Conservation (phyloP, 2,113 vertebrate species). For the Naja naja region DNA sequence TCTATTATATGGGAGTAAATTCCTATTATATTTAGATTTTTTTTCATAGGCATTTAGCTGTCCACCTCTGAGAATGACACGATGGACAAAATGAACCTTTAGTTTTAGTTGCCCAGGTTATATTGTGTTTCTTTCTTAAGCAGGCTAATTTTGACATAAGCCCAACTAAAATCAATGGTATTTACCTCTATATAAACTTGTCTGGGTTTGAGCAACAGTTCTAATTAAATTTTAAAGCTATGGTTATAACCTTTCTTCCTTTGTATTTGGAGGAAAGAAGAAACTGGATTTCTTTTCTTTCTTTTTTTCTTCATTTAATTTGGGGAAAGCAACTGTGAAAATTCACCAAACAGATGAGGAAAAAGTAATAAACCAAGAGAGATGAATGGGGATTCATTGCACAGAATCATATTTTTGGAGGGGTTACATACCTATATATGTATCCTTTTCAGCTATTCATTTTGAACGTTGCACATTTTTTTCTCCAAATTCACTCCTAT, state of each 20-base stretch:
- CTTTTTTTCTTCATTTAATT: constrained; percentile 4
- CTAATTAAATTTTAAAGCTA: not conserved
- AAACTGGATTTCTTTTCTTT: not conserved
- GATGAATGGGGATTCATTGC: not conserved
- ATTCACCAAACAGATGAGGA: not conserved
- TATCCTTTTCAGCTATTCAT: not conserved
- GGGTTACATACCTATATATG: not conserved
- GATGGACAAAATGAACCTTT: not conserved
- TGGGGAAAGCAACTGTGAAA: not conserved
- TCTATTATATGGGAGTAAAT: not conserved
- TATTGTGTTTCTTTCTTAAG: not conserved
- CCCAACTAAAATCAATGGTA: not conserved
- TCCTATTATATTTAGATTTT: not conserved
- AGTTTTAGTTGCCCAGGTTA: too few relatives aligned
- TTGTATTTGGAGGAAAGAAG: not conserved
- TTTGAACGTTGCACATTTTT: not conserved
- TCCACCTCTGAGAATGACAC: not conserved
- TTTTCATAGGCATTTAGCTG: not conserved
- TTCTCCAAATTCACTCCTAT: not conserved
- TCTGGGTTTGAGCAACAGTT: not conserved
- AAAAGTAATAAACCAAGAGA: not conserved
- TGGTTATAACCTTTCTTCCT: not conserved
- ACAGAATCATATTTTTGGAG: not conserved
- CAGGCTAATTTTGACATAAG: not conserved
- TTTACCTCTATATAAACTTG: not conserved